Evolutionary conservation across 2,888 invertebrate genomes (phyloP).

Genomic region (Melitaea athalia): DNA sequence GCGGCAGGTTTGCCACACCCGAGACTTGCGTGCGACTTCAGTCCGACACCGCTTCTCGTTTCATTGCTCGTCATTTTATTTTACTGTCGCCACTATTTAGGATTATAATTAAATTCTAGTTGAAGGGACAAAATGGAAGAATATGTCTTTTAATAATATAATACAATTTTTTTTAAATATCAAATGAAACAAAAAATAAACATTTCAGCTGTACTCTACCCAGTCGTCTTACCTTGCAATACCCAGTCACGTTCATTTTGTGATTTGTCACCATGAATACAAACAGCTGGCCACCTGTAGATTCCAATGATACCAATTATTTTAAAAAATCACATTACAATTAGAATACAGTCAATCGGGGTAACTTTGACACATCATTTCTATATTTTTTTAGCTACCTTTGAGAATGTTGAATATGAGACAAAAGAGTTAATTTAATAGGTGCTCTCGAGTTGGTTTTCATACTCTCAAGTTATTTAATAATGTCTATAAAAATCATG

Average conservation of each 20-base stretch:
- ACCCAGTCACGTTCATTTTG: slow-evolving; percentile 97
- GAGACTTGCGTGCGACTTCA: slow-evolving; percentile 50
- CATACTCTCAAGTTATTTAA: no score
- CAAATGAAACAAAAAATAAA: slow-evolving; percentile 38
- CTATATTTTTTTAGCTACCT: no score
- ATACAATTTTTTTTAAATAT: slow-evolving; percentile 29
- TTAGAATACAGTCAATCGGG: no score
- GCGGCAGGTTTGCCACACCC: slow-evolving; percentile 44
- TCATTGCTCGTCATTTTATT: slow-evolving; percentile 19
- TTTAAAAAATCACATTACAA: neutral
- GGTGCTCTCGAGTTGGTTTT: no score
- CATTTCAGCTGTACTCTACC: slow-evolving; percentile 12
- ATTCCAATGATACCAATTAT: slow-evolving; percentile 23
- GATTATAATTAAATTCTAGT: slow-evolving; percentile 25
- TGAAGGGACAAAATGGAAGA: slow-evolving; percentile 23
- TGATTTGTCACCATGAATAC: slow-evolving; percentile 97
- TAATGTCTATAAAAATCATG: no score
- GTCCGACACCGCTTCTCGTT: slow-evolving; percentile 68
- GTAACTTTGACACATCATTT: no score
- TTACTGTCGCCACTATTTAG: slow-evolving; percentile 24
- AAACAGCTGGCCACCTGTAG: slow-evolving; percentile 89
- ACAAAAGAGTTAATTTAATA: no score
- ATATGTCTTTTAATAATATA: slow-evolving; percentile 26
- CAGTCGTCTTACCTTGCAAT: slow-evolving; percentile 85
- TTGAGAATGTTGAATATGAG: no score